These are phyloP conservation scores for Enteromius afrohamiltoni DNA, from an alignment of 2,797 vertebrate genomes.

Conservation along the genomic window DNA sequence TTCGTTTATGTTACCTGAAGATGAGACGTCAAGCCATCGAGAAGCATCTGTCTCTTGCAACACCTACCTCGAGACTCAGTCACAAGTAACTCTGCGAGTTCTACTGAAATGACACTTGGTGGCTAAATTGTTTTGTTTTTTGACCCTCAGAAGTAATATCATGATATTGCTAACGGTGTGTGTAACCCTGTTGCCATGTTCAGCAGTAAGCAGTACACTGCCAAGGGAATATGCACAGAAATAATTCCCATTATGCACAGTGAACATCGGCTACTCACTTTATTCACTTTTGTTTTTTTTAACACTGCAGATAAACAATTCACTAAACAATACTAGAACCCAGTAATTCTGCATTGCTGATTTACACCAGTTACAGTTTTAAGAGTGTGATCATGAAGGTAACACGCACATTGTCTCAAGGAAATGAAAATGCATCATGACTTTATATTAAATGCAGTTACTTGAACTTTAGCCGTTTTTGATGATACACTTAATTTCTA, in stretches of 20 bases:
- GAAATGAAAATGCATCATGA: too few relatives aligned
- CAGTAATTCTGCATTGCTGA: neutral
- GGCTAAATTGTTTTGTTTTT: too few relatives aligned
- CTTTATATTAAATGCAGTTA: neutral
- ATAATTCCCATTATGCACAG: neutral
- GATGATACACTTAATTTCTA: neutral
- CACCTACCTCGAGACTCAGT: conserved; percentile 51
- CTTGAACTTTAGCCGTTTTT: too few relatives aligned
- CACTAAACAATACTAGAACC: neutral
- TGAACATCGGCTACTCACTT: neutral
- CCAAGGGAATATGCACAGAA: too few relatives aligned
- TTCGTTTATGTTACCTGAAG: conserved; percentile 58
- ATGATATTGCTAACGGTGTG: neutral
- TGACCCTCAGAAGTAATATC: neutral
- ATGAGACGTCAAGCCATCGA: conserved; percentile 54
- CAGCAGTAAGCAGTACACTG: neutral
- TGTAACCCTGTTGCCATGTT: neutral
- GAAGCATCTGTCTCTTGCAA: conserved; percentile 66
- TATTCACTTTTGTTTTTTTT: neutral
- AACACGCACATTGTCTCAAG: too few relatives aligned
- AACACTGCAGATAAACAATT: neutral
- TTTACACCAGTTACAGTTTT: neutral
- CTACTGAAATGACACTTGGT: neutral
- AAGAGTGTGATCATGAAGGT: neutral
- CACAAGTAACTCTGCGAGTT: conserved; percentile 51